Percentiles rank a stretch among this genome's conserved stretches.
Evolutionary conservation across 2,888 invertebrate species (phyloP).

Genomic region (Steinernema hermaphroditum): DNA sequence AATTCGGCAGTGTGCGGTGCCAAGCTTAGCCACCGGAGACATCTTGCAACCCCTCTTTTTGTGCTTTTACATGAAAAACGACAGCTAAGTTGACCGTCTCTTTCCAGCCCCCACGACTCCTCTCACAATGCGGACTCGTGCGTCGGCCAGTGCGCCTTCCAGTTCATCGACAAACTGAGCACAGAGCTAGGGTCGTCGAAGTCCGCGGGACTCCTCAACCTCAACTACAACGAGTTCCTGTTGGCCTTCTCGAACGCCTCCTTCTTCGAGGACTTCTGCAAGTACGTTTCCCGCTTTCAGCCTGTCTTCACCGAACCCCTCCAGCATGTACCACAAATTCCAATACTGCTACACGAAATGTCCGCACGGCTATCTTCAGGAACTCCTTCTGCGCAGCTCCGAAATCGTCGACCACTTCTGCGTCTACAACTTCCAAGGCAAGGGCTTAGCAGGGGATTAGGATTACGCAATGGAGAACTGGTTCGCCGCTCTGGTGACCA

Average conservation of each 20-base stretch:
- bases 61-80: not conserved
- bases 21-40: too few species aligned
- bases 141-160: constrained; percentile 62
- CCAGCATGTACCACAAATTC: constrained; percentile 61
- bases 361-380: constrained; percentile 60
- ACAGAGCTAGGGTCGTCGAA: constrained; percentile 54
- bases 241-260: constrained; percentile 59
- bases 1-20: too few species aligned
- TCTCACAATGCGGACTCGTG: constrained; percentile 58
- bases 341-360: constrained; percentile 61
- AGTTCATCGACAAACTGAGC: constrained; percentile 57
- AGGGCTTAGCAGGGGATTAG: not conserved
- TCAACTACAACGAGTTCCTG: constrained; percentile 64
- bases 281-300: constrained; percentile 39
- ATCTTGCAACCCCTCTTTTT: too few species aligned
- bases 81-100: not conserved
- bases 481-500: not conserved
- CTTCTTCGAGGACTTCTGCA: constrained; percentile 63
- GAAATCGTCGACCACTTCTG: constrained; percentile 65
- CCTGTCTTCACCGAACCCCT: constrained; percentile 22
- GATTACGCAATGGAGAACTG: not conserved
- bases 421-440: constrained; percentile 61
- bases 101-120: constrained; percentile 47
- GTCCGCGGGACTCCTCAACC: constrained; percentile 52
- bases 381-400: constrained; percentile 54